A percentile compares a stretch with the other conserved stretches of the same genome.
phyloP scores from a whole-genome alignment of 2,113 vertebrate genomes.

The Gnathonemus longibarbis region DNA sequence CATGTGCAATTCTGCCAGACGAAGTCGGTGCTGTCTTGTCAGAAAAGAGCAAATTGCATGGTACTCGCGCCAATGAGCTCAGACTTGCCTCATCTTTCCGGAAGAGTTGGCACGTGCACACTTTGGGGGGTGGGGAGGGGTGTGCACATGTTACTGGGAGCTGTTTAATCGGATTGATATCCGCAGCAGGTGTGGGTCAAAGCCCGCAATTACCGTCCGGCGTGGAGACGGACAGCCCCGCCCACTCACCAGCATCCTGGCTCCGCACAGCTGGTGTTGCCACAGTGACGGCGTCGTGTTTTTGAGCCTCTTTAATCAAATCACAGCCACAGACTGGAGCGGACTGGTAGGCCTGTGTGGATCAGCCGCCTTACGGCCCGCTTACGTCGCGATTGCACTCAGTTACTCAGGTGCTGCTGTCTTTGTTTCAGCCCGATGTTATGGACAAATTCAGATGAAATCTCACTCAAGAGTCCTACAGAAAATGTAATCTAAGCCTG shows the following conservation, averaged over 20 bases:
- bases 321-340: neutral
- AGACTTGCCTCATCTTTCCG: slow-evolving; percentile 2
- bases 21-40: neutral
- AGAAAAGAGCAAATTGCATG: slow-evolving; percentile 27
- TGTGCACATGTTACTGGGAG: neutral
- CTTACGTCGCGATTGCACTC: neutral
- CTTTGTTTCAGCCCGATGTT: neutral
- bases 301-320: neutral
- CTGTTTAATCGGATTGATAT: slow-evolving; percentile 27
- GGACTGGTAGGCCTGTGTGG: neutral
- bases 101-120: slow-evolving; percentile 35
- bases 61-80: slow-evolving; percentile 37
- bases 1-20: neutral
- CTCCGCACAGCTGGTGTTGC: neutral
- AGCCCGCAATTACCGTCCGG: slow-evolving; percentile 22
- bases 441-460: neutral
- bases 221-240: slow-evolving; percentile 14
- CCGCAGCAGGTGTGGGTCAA: slow-evolving; percentile 48
- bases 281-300: neutral
- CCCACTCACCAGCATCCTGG: neutral
- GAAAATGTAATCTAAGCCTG: neutral
- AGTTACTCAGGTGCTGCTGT: neutral
- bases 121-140: neutral
- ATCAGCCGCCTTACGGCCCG: neutral
- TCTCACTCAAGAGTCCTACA: neutral